Evolutionary conservation across 2,888 invertebrate genomes (phyloP), one percentile per base, ranked within the genome.

Genomic region (Erebia palarica): DNA sequence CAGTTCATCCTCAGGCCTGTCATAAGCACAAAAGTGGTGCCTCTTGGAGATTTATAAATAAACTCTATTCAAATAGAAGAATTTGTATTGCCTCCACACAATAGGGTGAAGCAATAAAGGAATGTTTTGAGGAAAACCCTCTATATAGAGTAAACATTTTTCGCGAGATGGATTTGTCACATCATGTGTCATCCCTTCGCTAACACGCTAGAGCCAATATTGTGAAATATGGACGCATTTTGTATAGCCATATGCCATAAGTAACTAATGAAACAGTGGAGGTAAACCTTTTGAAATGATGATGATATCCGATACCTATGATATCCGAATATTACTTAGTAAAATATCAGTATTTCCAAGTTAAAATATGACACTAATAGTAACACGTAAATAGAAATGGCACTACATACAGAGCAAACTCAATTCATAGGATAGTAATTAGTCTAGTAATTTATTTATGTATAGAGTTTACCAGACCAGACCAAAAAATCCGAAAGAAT

Each of bases 111-210:
- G 73, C 71, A 74, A 75, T 76, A 74, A 75, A 75, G 70, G 69
- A 60, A 72, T 75, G 74, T 76, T 75, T 75, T 71, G 71, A 49
- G 73, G 73, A 75, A 77, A 76, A 76, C 75, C 75, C 75, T 75
- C 77, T 78, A 79, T 82, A 81, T 79, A 80, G 77, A 75, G 76
- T 74, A 79, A 81, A 80, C 82, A 81, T 81, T 79, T 82, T 81
- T 79, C 78, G 76, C 71, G 76, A 79, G 79, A 84, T 84, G 81
- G 81, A 82, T 81, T 83, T 85, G 84, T 84, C 86, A 82, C 84
- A 79, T 84, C 82, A 82, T 82, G 81, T 76, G 82, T 84, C 83
- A 84, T 74, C 72, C 75, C 70, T 78, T 76, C 74, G 70, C 68
- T 61, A 53, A 61, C 65, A 47, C 36, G 58, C n/a, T 18, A 21